These are phyloP conservation scores for Axis porcinus DNA, from an alignment of 2,113 vertebrate genomes.

Conservation along the genomic window DNA sequence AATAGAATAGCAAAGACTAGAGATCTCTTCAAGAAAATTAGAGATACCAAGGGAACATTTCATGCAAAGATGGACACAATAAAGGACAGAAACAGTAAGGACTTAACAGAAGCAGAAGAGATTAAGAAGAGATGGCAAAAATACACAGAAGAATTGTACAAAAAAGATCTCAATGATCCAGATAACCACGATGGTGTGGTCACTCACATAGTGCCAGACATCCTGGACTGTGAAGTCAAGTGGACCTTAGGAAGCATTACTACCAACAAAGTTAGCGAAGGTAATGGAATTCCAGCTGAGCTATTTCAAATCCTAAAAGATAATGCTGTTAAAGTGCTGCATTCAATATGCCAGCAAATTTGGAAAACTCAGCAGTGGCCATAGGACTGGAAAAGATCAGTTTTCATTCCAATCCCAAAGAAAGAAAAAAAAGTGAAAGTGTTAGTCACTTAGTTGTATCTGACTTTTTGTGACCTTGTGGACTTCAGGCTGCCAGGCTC, in stretches of 20 bases:
- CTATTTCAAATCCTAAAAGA: background rate
- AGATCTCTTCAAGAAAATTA: background rate
- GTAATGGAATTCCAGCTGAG: background rate
- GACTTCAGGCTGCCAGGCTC: background rate
- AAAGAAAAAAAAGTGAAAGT: background rate
- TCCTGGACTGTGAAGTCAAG: background rate
- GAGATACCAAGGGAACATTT: background rate
- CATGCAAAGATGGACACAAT: background rate
- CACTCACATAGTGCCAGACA: background rate
- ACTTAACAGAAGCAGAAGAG: background rate
- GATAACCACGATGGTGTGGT: background rate
- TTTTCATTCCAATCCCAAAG: background rate
- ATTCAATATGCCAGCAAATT: background rate
- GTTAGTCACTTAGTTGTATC: background rate
- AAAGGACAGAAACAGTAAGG: background rate
- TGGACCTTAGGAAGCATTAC: background rate
- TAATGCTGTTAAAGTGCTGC: background rate
- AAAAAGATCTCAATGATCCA: background rate
- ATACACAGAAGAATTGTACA: background rate
- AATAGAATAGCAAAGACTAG: background rate
- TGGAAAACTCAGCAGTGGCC: background rate
- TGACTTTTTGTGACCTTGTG: background rate
- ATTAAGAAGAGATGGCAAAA: background rate
- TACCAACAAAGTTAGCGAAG: background rate
- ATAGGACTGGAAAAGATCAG: background rate